These are phyloP conservation scores for Liolophura sinensis DNA, from an alignment of 1,140 invertebrate genomes.

Conservation along the genomic window DNA sequence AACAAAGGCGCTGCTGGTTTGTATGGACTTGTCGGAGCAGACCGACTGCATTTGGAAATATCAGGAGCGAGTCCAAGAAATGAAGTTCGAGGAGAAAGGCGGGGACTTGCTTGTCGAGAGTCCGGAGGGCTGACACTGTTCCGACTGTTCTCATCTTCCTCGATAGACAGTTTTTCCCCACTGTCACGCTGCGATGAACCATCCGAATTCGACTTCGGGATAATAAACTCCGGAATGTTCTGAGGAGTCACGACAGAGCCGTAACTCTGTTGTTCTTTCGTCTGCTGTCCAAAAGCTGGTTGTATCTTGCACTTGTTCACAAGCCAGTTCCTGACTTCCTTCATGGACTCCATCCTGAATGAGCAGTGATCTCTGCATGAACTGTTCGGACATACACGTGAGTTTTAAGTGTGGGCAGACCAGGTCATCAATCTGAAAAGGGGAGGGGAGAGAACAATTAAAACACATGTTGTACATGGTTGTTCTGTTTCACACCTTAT, in stretches of 20 bases:
- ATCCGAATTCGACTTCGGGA: conserved; percentile 36
- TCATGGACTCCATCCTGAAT: conserved; percentile 35
- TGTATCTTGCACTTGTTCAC: conserved; percentile 38
- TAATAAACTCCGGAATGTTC: conserved; percentile 50
- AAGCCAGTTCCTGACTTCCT: conserved; percentile 46
- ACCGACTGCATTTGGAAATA: conserved; percentile 23
- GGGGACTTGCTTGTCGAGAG: conserved; percentile 34
- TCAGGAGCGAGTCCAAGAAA: conserved; percentile 30
- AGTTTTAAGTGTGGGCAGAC: too few species aligned
- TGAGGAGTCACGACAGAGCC: conserved; percentile 37
- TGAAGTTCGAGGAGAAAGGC: conserved; percentile 28
- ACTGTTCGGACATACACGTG: too few species aligned
- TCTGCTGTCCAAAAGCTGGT: conserved; percentile 7
- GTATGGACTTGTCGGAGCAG: conserved; percentile 41
- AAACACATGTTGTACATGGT: too few species aligned
- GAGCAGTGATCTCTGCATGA: too few species aligned
- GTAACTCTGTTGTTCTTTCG: background rate
- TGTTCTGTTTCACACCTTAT: too few species aligned
- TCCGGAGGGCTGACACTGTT: conserved; percentile 27
- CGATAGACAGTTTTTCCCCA: conserved; percentile 22
- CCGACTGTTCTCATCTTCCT: conserved; percentile 31
- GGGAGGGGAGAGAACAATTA: too few species aligned
- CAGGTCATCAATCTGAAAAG: too few species aligned
- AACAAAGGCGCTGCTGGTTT: conserved; percentile 31
- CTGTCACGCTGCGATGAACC: conserved; percentile 41